These are phyloP conservation scores for Melanargia galathea DNA, from an alignment of 2,888 invertebrate species.

Conservation along the genomic window DNA sequence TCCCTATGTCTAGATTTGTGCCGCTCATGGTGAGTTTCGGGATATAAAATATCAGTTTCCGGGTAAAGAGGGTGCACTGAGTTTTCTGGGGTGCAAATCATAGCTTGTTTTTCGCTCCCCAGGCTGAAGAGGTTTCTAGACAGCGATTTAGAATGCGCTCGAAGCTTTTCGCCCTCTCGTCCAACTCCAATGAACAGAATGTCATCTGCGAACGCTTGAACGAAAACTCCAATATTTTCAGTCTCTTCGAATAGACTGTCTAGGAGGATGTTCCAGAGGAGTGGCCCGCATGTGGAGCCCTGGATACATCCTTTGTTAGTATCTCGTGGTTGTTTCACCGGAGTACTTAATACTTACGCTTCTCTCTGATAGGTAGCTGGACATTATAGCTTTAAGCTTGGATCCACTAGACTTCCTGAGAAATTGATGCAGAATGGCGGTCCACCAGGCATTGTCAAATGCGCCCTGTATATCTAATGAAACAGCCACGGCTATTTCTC, in stretches of 20 bases:
- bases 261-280: conserved; percentile 10
- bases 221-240: not conserved
- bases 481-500: not conserved
- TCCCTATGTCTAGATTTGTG: not conserved
- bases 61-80: not conserved
- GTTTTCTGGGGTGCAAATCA: conserved; percentile 14
- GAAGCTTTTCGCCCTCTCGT: not conserved
- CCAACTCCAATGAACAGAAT: not conserved
- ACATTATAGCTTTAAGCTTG: not conserved
- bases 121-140: conserved; percentile 10
- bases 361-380: not conserved
- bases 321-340: not conserved
- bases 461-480: conserved; percentile 10
- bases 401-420: not conserved
- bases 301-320: conserved; percentile 12
- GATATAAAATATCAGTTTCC: not conserved
- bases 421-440: not conserved
- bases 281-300: conserved; percentile 7
- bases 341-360: not conserved
- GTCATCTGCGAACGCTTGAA: conserved; percentile 14
- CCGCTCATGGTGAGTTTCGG: not conserved
- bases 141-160: conserved; percentile 22
- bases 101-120: conserved; percentile 1
- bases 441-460: conserved; percentile 1
- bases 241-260: not conserved